Evolutionary conservation across 2,797 vertebrate genomes (phyloP).

Genomic region (Harpagifer antarcticus): DNA sequence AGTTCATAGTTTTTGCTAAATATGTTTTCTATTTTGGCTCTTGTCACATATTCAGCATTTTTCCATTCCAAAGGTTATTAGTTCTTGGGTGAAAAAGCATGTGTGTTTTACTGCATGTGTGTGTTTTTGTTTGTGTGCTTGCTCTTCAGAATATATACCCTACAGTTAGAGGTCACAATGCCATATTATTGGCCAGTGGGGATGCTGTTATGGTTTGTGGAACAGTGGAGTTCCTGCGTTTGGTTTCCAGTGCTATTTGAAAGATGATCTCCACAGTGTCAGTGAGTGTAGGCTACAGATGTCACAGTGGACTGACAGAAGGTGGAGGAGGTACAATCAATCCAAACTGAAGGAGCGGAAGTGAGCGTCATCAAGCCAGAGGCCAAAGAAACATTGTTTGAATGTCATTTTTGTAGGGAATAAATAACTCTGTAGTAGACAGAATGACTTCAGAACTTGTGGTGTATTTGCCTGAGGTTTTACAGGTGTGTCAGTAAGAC

Average conservation of each 20-base stretch:
- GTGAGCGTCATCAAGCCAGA: constrained; percentile 25
- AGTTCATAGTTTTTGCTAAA: constrained; percentile 35
- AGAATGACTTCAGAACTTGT: too few relatives aligned
- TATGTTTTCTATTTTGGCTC: constrained; percentile 45
- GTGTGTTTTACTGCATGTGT: constrained; percentile 22
- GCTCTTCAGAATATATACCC: constrained; percentile 37
- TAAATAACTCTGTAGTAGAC: background rate
- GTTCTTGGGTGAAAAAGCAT: constrained; percentile 29
- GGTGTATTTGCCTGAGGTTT: too few relatives aligned
- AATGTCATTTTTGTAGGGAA: background rate
- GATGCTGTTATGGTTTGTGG: constrained; percentile 67
- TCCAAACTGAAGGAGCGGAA: constrained; percentile 50
- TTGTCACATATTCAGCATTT: constrained; percentile 24
- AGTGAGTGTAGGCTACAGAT: constrained; percentile 61
- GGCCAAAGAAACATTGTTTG: constrained; percentile 17
- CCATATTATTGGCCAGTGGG: constrained; percentile 56
- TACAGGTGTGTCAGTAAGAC: background rate
- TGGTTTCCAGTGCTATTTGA: constrained; percentile 70
- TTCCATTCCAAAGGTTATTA: constrained; percentile 26
- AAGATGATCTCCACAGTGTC: constrained; percentile 71
- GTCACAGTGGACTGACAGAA: constrained; percentile 55
- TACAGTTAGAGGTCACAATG: constrained; percentile 61
- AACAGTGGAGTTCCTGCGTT: constrained; percentile 54
- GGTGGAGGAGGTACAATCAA: constrained; percentile 57
- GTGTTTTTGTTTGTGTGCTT: constrained; percentile 28